These are phyloP conservation scores for Myotis daubentonii DNA, from an alignment of 2,797 vertebrate species.

Conservation along the genomic window DNA sequence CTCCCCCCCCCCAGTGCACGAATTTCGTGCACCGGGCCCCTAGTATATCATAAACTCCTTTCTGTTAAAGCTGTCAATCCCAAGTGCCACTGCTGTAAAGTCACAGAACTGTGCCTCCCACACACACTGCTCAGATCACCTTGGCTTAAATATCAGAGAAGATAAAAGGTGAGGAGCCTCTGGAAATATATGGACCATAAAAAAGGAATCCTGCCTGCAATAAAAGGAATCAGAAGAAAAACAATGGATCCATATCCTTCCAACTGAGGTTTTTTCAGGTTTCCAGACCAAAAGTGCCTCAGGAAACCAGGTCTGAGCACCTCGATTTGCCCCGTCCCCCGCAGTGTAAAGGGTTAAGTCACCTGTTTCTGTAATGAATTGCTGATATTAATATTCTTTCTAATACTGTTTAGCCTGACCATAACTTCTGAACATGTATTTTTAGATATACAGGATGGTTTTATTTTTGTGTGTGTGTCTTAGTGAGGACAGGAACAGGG, in stretches of 20 bases:
- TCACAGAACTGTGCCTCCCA: not conserved
- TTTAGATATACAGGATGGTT: constrained; percentile 53
- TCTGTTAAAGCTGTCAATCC: not conserved
- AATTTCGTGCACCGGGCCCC: no score
- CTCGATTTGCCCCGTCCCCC: not conserved
- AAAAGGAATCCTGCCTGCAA: constrained; percentile 26
- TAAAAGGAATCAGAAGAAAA: not conserved
- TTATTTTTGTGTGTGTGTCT: constrained; percentile 52
- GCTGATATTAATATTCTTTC: constrained; percentile 65
- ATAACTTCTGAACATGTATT: constrained; percentile 72
- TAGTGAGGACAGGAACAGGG: constrained; percentile 72
- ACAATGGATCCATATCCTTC: not conserved
- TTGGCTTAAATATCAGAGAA: constrained; percentile 6
- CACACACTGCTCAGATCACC: not conserved
- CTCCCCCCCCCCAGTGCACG: no score
- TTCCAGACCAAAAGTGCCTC: not conserved
- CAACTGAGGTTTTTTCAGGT: not conserved
- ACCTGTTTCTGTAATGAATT: constrained; percentile 66
- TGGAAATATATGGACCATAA: not conserved
- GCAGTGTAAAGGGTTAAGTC: constrained; percentile 60
- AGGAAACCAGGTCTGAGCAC: not conserved
- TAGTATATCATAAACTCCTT: not conserved
- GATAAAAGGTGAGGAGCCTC: not conserved
- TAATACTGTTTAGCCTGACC: constrained; percentile 70
- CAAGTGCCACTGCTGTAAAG: not conserved